phyloP scores from a whole-genome alignment of 1,140 invertebrate species.

The Heterodera carotae region DNA sequence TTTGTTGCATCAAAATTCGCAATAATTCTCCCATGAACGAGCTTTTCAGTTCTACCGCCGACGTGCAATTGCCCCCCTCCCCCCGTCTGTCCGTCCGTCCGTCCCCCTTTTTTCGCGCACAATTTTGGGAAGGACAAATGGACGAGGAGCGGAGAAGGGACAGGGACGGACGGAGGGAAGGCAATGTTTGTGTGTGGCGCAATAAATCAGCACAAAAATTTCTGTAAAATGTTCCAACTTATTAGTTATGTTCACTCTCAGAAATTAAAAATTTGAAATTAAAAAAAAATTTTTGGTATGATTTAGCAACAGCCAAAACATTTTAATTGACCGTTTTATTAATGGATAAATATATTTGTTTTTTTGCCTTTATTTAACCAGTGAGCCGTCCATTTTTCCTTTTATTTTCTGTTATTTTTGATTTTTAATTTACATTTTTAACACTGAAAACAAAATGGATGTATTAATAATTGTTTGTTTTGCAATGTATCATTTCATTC shows the following conservation, averaged over 20 bases:
- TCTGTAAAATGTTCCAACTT: neutral
- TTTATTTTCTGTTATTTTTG: neutral
- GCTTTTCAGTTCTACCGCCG: conserved; percentile 7
- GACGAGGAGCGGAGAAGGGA: neutral
- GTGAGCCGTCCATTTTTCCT: no score
- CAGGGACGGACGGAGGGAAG: neutral
- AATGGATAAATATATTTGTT: no score
- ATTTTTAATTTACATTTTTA: no score
- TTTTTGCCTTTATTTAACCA: no score
- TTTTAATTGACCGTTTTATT: no score
- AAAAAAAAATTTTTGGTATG: conserved; percentile 6
- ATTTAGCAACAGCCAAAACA: no score
- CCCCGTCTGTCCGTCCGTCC: neutral
- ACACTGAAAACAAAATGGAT: no score
- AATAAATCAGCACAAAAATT: conserved; percentile 22
- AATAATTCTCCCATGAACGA: conserved; percentile 11
- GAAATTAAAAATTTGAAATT: neutral
- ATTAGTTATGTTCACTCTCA: neutral
- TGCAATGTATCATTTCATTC: no score
- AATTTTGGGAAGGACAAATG: conserved; percentile 1
- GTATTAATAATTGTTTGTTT: no score
- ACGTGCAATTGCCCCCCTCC: conserved; percentile 6
- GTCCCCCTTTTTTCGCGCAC: neutral
- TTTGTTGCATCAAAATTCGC: conserved; percentile 19
- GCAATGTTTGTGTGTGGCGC: conserved; percentile 9